These are phyloP conservation scores for Chondrilla cf. caribensis DNA, from an alignment of 37 sponge, comb jelly and placozoan genomes.

Conservation along the genomic window DNA sequence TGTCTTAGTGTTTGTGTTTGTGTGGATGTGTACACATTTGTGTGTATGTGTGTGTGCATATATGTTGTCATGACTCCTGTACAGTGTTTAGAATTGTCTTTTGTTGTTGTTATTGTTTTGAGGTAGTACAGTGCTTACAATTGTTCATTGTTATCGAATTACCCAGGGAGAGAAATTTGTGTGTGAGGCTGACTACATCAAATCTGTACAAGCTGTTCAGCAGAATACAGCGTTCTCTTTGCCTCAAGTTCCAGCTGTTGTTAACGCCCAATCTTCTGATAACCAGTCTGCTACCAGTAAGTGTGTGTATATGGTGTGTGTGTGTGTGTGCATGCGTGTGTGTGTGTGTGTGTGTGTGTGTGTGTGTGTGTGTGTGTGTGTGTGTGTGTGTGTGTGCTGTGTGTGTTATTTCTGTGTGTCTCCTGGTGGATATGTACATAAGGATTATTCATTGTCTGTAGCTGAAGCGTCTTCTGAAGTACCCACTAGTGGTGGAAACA, in stretches of 20 bases:
- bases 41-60: too few relatives aligned
- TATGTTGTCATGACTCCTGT: too few relatives aligned
- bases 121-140: not conserved
- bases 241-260: not conserved
- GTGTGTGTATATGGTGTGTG: not conserved
- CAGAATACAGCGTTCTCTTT: not conserved
- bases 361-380: constrained; percentile 11
- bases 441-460: not conserved
- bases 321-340: not conserved
- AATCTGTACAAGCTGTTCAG: constrained; percentile 31
- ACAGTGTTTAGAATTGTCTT: not conserved
- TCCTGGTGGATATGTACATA: not conserved
- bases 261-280: not conserved
- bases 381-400: constrained; percentile 12
- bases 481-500: not conserved
- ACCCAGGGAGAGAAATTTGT: constrained; percentile 70
- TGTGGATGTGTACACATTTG: too few relatives aligned
- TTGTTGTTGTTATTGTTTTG: not conserved
- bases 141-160: not conserved
- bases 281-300: not conserved
- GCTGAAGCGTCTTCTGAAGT: not conserved
- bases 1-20: too few relatives aligned
- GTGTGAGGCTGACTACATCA: constrained; percentile 66
- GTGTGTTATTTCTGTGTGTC: not conserved
- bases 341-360: constrained; percentile 5